Evolutionary conservation across 2,797 vertebrate genomes (phyloP), one percentile per base, ranked within the genome.

Genomic region (Epinephelus malabaricus): DNA sequence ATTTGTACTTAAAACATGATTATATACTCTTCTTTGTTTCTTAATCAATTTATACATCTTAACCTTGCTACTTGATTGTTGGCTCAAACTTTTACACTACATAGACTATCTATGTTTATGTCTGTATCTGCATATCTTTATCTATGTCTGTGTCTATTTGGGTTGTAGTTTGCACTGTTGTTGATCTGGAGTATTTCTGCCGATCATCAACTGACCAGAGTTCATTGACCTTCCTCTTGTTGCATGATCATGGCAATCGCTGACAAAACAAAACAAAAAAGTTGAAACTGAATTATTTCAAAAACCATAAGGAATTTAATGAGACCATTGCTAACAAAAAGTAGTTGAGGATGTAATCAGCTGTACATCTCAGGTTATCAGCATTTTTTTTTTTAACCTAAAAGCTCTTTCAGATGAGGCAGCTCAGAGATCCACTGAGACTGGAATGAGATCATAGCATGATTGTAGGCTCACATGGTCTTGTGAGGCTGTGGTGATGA

Each of bases 391-490:
- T 17, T 25, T 43, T 23, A 18, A 47, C 45, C 0, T 19, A 4
- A 21, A 15, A 56, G 43, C 13, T 27, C 5, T 69, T 54, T 55
- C 12, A 25, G 25, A 72, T 5, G 3, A 76, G 7, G 10, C 7
- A 38, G 18, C 14, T 76, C 7, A 65, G 60, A 69, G 54, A 68
- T 60, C 51, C 40, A 64, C 38, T 78, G 21, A 13, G 8, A 63
- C 58, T 34, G 14, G 11, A 80, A 64, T 69, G n/a, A 43, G 63
- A 71, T 73, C 34, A 60, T n/a, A 50, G 30, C 38, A 3, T n/a
- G 63, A 60, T 21, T 67, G 15, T 19, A 19, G 14, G 19, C 30
- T 46, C 13, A 23, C 34, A 46, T 55, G 27, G 18, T 72, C 27
- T 40, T 30, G 6, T 60, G 11, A 13, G 18, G 38, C 10, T 38